Conservation (phyloP, 2,113 vertebrate species). For the Brachionichthys hirsutus region DNA sequence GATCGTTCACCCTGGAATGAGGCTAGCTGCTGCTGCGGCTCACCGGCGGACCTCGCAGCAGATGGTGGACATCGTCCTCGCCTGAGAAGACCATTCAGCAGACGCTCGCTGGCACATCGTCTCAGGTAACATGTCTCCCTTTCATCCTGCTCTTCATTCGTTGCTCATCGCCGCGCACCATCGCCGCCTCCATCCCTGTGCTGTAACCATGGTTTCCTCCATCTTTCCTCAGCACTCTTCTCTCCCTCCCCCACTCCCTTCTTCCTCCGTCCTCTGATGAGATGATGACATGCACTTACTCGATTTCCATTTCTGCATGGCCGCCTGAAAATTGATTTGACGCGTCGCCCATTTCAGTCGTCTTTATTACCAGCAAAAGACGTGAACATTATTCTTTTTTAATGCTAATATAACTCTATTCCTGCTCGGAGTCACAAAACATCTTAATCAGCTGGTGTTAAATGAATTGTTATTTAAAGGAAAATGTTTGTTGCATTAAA, state of each 20-base stretch:
- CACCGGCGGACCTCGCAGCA: constrained; percentile 44
- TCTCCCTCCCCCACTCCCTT: constrained; percentile 4
- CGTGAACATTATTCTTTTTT: no score
- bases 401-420: background rate
- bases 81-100: constrained; percentile 44
- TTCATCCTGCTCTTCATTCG: background rate
- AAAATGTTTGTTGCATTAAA: constrained; percentile 23
- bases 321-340: constrained; percentile 13
- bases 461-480: background rate
- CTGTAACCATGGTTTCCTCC: constrained; percentile 69
- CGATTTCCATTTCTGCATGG: constrained; percentile 38
- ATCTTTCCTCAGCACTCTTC: constrained; percentile 60
- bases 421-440: background rate
- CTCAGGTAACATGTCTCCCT: constrained; percentile 69
- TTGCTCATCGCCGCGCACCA: constrained; percentile 15
- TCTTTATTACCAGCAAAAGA: no score
- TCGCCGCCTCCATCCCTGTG: constrained; percentile 41
- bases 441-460: background rate
- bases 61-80: constrained; percentile 45
- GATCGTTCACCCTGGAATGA: constrained; percentile 61
- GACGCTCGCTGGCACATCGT: constrained; percentile 29
- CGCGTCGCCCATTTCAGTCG: constrained; percentile 6
- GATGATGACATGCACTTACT: constrained; percentile 53
- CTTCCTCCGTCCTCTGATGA: constrained; percentile 39
- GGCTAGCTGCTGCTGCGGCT: constrained; percentile 37